phyloP scores from a whole-genome alignment of 2,888 invertebrate species.

The Desoria tigrina region DNA sequence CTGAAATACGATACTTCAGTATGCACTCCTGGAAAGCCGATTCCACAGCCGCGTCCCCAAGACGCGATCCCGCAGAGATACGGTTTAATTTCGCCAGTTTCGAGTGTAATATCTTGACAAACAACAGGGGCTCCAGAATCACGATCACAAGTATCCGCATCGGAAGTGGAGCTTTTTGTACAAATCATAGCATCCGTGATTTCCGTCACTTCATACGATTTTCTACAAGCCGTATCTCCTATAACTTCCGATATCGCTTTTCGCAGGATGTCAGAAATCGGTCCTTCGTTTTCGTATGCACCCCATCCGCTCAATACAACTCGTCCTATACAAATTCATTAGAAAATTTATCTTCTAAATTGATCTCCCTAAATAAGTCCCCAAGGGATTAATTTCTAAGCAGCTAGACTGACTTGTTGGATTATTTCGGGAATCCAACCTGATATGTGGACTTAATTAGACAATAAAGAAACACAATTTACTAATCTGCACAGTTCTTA shows the following conservation, averaged over 20 bases:
- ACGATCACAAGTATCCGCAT: not conserved
- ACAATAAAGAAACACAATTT: too few relatives aligned
- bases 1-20: not conserved
- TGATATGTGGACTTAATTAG: too few relatives aligned
- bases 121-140: not conserved
- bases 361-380: too few relatives aligned
- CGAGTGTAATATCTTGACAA: not conserved
- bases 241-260: not conserved
- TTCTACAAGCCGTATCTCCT: not conserved
- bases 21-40: not conserved
- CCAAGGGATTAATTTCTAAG: too few relatives aligned
- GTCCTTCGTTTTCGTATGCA: not conserved
- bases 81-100: not conserved
- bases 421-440: too few relatives aligned
- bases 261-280: not conserved
- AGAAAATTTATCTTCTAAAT: too few relatives aligned
- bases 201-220: not conserved
- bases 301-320: not conserved
- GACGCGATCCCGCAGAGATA: not conserved
- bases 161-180: not conserved
- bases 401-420: too few relatives aligned
- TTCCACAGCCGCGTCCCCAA: conserved; percentile 5
- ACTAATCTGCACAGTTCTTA: too few relatives aligned
- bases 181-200: conserved; percentile 1
- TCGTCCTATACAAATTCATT: not conserved